These are phyloP conservation scores for Alloplasta piceator DNA, from an alignment of 2,888 invertebrate genomes.

Conservation along the genomic window DNA sequence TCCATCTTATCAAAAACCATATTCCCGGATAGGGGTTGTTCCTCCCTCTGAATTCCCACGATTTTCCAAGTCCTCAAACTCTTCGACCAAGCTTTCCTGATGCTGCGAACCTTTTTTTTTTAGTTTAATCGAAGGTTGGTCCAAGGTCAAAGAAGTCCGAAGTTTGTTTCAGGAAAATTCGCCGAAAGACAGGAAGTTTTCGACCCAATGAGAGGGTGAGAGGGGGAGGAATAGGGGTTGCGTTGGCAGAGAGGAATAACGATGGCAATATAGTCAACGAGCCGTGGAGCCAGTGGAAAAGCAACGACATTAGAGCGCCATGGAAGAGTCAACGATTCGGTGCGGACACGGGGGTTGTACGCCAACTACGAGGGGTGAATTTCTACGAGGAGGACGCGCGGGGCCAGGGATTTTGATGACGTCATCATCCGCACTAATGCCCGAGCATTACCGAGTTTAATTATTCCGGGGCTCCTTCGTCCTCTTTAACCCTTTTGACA, in stretches of 20 bases:
- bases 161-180: not conserved
- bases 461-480: slow-evolving; percentile 72
- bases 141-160: no score
- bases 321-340: slow-evolving; percentile 51
- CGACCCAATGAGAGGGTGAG: slow-evolving; percentile 17
- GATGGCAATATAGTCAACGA: slow-evolving; percentile 72
- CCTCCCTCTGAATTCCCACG: no score
- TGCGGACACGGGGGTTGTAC: slow-evolving; percentile 49
- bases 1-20: not conserved
- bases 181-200: slow-evolving; percentile 23
- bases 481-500: slow-evolving; percentile 61
- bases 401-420: slow-evolving; percentile 72
- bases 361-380: slow-evolving; percentile 68
- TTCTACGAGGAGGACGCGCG: slow-evolving; percentile 44
- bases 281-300: slow-evolving; percentile 16
- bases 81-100: no score
- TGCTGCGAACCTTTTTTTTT: no score
- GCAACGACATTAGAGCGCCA: slow-evolving; percentile 14
- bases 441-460: slow-evolving; percentile 77
- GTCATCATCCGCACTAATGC: slow-evolving; percentile 78
- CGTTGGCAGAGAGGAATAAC: slow-evolving; percentile 66
- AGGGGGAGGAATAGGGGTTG: slow-evolving; percentile 20
- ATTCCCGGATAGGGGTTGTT: not conserved
- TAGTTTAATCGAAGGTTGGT: no score
- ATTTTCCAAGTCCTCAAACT: no score